Conservation (phyloP, 2,888 invertebrate genomes). For the Polydrusus cervinus region DNA sequence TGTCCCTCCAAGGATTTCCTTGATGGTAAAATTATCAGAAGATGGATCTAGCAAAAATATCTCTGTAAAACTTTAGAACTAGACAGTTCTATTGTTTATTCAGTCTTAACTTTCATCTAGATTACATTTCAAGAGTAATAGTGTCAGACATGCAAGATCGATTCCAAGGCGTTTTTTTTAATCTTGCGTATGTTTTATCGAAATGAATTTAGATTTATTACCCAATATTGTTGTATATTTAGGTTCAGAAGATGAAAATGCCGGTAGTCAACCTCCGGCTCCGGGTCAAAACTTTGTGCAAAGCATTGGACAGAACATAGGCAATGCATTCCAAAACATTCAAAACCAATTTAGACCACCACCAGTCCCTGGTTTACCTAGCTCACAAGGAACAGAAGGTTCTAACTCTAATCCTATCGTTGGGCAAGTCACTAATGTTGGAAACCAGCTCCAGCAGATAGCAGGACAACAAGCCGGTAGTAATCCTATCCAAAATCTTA, state of each 20-base stretch:
- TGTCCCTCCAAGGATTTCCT: too few species aligned
- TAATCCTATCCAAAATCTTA: slow-evolving; percentile 36
- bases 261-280: slow-evolving; percentile 45
- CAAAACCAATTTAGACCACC: slow-evolving; percentile 56
- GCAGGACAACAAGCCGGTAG: slow-evolving; percentile 26
- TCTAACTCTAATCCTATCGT: slow-evolving; percentile 29
- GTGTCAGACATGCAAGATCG: too few species aligned
- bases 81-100: too few species aligned
- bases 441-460: slow-evolving; percentile 43
- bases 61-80: too few species aligned
- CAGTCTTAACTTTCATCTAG: too few species aligned
- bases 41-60: too few species aligned
- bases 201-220: too few species aligned
- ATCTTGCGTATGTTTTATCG: too few species aligned
- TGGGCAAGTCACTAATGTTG: slow-evolving; percentile 36
- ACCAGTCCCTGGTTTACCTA: not conserved
- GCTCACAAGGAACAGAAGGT: not conserved
- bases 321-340: slow-evolving; percentile 59
- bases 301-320: slow-evolving; percentile 57
- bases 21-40: too few species aligned
- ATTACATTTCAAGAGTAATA: too few species aligned
- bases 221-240: too few species aligned
- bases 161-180: too few species aligned
- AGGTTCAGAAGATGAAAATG: slow-evolving; percentile 48
- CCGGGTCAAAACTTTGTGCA: slow-evolving; percentile 46